Evolutionary conservation across 2,888 invertebrate species (phyloP), one percentile per base, ranked within the genome.

Genomic region (Prosapia bicincta): DNA sequence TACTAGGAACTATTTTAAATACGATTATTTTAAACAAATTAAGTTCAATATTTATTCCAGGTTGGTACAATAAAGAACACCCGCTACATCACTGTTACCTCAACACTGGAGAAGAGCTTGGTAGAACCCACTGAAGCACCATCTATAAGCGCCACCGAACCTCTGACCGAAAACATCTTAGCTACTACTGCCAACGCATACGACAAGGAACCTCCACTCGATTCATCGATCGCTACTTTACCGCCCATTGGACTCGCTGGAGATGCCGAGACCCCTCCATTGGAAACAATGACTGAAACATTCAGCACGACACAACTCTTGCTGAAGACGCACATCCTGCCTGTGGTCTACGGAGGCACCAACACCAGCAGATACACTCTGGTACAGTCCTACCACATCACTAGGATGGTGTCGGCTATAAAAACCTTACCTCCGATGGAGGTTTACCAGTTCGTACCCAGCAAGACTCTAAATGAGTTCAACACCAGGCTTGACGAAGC

Each of bases 281-380:
- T 97, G 71, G 95, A 96, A 86, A 96, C 95, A 0, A 87, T 94
- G 66, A 95, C 95, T 0, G 96, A 97, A 85, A 95, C 95, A 2
- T 97, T 95, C 85, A 95, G 96, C 81, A 95, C 96, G 5, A 96
- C 95, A 0, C 95, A 96, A 84, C 89, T 93, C 10, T 91, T 96
- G 87, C 86, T 95, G 23, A 96, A 95, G 85, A 97, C 97, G 0
- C 95, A 96, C 83, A 90, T 97, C 77, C 86, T 97, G 72, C 97
- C 97, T 0, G 90, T 96, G 0, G 88, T 96, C 54, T 89, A 90
- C 78, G 91, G 90, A 77, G 90, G 89, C 20, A 90, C 90, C 77
- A 90, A 94, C 80, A 94, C 95, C 0, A 90, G 89, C 71, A 91
- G 90, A 77, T 86, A 94, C 80, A 96, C 97, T 0, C 88, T 97